Evolutionary conservation across 2,113 vertebrate species (phyloP), one percentile per base, ranked within the genome.

Genomic region (Neogobius melanostomus): DNA sequence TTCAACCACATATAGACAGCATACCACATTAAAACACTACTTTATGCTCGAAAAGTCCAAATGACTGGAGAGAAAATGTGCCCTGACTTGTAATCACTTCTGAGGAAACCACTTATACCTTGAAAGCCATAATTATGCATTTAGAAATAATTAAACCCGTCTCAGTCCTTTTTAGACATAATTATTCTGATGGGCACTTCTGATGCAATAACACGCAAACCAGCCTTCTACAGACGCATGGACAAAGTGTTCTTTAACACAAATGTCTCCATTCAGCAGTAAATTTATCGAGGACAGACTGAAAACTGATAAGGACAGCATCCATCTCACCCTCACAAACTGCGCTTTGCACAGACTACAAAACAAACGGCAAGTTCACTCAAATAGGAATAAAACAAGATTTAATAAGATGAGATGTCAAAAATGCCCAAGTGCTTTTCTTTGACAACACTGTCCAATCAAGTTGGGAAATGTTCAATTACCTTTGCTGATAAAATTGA

Each of bases 231-330:
- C 59, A 81, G 80, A 82, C 75, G 71, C 72, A 78, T 71, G 28
- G 87, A 85, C 51, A 84, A 72, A 47, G 43, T 78, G 65, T 59
- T 63, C 42, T 72, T 73, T 84, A 66, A 80, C 80, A 84, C 47
- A 0, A 36, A 53, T 69, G 82, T 89, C 86, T 86, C 77, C 73
- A 81, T 75, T 66, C 68, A 90, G 82, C 70, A 47, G 16, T 21
- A 72, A 84, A 79, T 84, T 79, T 79, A 72, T 66, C 44, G 62
- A 76, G 82, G 82, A 86, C 89, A 90, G 86, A 82, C 75, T 84
- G 76, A 67, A 85, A 81, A 59, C 72, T 84, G 81, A 90, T 86
- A 88, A 83, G 78, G 66, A 67, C 10, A 79, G 77, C 66, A 71
- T 76, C 71, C 54, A 79, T 81, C 21, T 74, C 62, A 57, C 65